These are phyloP conservation scores for Acanthopagrus latus DNA, from an alignment of 2,797 vertebrate genomes.

Conservation along the genomic window DNA sequence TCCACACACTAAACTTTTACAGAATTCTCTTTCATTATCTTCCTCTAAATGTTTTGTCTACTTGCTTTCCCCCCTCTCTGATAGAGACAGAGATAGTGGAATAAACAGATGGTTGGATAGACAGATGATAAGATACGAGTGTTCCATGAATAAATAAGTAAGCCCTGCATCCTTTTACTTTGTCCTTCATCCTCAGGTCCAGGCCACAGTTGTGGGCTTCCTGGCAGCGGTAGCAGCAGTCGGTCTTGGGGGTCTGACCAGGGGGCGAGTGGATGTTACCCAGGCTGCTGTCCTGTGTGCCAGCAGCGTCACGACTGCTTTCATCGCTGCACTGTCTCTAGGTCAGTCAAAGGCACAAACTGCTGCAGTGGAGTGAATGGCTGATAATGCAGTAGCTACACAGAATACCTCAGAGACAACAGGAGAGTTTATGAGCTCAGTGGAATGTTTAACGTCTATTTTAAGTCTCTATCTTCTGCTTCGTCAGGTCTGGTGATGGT, in stretches of 20 bases:
- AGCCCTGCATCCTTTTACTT: background rate
- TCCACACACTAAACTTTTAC: background rate
- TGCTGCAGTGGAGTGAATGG: background rate
- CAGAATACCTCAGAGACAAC: background rate
- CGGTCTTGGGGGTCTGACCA: constrained; percentile 84
- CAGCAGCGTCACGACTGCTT: constrained; percentile 91
- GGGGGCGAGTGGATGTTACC: constrained; percentile 81
- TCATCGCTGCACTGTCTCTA: constrained; percentile 87
- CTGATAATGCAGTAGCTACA: background rate
- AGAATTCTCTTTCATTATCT: background rate
- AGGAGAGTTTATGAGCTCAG: background rate
- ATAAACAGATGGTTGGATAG: background rate
- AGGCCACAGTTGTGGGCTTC: constrained; percentile 91
- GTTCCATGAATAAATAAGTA: background rate
- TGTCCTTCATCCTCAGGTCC: constrained; percentile 81
- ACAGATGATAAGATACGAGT: background rate
- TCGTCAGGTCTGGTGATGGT: constrained; percentile 90
- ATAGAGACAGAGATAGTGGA: background rate
- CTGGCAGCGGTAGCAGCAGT: constrained; percentile 89
- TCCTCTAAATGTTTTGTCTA: background rate
- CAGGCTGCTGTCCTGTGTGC: constrained; percentile 88
- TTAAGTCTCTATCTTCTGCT: constrained; percentile 18
- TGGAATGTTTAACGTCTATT: background rate
- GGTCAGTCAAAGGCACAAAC: constrained; percentile 79
- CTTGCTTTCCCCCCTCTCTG: background rate